These are phyloP conservation scores for Tangara arthus DNA, from an alignment of 2,797 vertebrate species.

Conservation along the genomic window DNA sequence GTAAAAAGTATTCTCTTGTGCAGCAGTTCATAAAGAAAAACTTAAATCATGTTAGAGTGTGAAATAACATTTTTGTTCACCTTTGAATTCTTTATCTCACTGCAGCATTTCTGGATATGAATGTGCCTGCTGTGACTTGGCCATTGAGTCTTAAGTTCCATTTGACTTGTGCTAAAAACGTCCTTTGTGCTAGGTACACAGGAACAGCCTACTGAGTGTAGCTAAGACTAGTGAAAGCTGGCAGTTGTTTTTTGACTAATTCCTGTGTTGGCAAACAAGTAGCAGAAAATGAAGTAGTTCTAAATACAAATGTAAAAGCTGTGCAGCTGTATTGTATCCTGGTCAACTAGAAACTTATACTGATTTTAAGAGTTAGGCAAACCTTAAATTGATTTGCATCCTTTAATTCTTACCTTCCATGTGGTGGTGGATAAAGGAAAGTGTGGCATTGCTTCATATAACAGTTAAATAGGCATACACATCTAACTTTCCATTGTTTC, in stretches of 20 bases:
- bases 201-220: background rate
- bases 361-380: background rate
- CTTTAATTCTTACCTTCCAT: background rate
- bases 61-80: background rate
- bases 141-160: background rate
- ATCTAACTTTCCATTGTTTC: background rate
- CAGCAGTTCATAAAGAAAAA: background rate
- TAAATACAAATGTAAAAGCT: background rate
- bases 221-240: background rate
- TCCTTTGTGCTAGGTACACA: background rate
- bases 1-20: background rate
- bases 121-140: background rate
- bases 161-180: background rate
- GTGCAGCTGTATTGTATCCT: background rate
- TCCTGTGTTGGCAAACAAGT: background rate
- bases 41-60: background rate
- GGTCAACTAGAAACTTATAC: background rate
- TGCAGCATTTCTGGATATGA: slow-evolving; percentile 13
- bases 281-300: background rate
- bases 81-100: slow-evolving; percentile 8
- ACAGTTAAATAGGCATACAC: background rate
- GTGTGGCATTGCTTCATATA: background rate
- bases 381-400: background rate
- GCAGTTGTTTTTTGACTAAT: background rate
- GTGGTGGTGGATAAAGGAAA: background rate